Conservation (phyloP, 1,140 invertebrate species). For the Melipona quadrifasciata region DNA sequence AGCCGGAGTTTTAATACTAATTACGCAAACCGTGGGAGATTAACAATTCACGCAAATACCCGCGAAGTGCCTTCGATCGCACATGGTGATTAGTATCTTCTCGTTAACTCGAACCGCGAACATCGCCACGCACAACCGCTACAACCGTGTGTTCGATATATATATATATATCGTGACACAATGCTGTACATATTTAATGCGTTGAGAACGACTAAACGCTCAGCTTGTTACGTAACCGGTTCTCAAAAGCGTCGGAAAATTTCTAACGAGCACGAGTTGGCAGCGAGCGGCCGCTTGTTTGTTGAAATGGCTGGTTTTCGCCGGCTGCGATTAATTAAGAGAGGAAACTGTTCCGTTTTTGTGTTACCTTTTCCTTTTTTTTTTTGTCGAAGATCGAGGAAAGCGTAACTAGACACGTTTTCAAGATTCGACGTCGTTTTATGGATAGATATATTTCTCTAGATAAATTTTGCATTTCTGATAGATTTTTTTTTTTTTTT, state of each 20-base stretch:
- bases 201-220: neutral
- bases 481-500: no score
- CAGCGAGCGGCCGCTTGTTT: neutral
- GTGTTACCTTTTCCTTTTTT: no score
- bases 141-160: neutral
- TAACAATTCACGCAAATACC: neutral
- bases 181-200: neutral
- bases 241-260: neutral
- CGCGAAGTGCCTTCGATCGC: neutral
- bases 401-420: neutral
- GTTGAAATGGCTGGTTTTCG: neutral
- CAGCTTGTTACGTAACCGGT: neutral
- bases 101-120: constrained; percentile 6
- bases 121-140: no score
- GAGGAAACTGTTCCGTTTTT: neutral
- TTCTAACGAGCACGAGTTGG: neutral
- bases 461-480: no score
- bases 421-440: neutral
- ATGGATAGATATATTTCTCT: no score
- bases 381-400: neutral
- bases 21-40: neutral
- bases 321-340: neutral
- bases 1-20: neutral
- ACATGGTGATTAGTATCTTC: constrained; percentile 1
- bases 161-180: neutral